These are phyloP conservation scores for Dolichomitus sp. DNA, from an alignment of 2,888 invertebrate species.

Conservation along the genomic window DNA sequence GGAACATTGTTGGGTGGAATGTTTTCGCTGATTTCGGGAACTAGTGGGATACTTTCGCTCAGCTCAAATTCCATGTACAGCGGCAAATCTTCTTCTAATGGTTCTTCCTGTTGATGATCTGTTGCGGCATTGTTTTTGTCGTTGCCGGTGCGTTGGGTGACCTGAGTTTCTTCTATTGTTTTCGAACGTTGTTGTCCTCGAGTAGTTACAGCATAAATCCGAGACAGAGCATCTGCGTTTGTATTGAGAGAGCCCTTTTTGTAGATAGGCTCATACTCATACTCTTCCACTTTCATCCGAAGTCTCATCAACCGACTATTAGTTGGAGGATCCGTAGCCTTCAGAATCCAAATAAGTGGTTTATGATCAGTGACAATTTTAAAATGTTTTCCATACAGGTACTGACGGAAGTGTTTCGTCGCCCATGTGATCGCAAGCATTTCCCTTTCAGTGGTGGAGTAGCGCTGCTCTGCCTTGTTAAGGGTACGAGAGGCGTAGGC, in stretches of 20 bases:
- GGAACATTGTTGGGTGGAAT: neutral
- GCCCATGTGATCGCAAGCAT: constrained; percentile 56
- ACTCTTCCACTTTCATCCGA: constrained; percentile 52
- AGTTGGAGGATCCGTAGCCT: constrained; percentile 39
- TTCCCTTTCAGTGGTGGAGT: constrained; percentile 58
- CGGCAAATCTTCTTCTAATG: neutral
- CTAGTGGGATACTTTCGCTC: neutral
- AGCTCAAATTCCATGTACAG: constrained; percentile 30
- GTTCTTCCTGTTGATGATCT: neutral
- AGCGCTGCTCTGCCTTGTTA: constrained; percentile 38
- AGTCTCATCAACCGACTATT: constrained; percentile 47
- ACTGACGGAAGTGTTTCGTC: constrained; percentile 59
- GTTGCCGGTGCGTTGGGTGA: neutral
- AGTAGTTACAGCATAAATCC: constrained; percentile 33
- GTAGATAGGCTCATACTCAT: constrained; percentile 55
- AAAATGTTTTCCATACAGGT: constrained; percentile 62
- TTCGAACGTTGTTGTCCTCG: neutral
- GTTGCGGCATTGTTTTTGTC: neutral
- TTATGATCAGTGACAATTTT: constrained; percentile 61
- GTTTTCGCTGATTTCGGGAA: constrained; percentile 22
- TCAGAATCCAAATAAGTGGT: constrained; percentile 56
- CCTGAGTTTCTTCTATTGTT: no score
- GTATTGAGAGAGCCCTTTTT: constrained; percentile 54
- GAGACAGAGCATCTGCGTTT: constrained; percentile 52
- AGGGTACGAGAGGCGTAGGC: constrained; percentile 19